Evolutionary conservation across 2,113 vertebrate genomes (phyloP).

Genomic region (Barbus barbus): DNA sequence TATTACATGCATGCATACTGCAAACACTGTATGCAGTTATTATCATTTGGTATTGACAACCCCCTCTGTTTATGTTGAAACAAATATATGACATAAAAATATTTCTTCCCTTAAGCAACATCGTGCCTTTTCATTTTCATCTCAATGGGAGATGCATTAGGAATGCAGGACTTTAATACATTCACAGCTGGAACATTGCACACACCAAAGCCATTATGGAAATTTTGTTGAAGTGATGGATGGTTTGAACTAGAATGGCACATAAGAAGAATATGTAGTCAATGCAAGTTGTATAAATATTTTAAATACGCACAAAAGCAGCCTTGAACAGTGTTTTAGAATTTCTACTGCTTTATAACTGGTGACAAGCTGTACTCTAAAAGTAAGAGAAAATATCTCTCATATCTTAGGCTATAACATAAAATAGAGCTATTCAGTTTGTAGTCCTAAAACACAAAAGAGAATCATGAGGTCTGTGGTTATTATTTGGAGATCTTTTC

Average conservation of each 20-base stretch:
- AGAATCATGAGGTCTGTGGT: no score
- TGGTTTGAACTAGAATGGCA: neutral
- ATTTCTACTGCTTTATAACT: neutral
- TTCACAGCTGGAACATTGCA: slow-evolving; percentile 2
- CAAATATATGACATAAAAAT: neutral
- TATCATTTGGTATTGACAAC: neutral
- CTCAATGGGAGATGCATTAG: neutral
- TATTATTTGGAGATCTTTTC: no score
- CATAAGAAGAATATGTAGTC: neutral
- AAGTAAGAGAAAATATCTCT: neutral
- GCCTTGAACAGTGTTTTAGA: neutral
- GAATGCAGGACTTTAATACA: neutral
- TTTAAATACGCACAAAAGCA: neutral
- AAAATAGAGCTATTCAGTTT: neutral
- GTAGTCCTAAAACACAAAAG: neutral
- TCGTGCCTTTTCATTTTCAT: neutral
- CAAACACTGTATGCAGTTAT: neutral
- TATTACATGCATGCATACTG: no score
- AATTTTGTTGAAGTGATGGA: neutral
- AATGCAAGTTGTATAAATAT: neutral
- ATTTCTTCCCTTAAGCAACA: neutral
- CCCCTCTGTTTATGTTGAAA: neutral
- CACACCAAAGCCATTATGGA: neutral
- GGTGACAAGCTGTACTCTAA: neutral
- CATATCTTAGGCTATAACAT: neutral